Evolutionary conservation across 1,140 invertebrate species (phyloP), one percentile per base, ranked within the genome.

Genomic region (Cotesia typhae): DNA sequence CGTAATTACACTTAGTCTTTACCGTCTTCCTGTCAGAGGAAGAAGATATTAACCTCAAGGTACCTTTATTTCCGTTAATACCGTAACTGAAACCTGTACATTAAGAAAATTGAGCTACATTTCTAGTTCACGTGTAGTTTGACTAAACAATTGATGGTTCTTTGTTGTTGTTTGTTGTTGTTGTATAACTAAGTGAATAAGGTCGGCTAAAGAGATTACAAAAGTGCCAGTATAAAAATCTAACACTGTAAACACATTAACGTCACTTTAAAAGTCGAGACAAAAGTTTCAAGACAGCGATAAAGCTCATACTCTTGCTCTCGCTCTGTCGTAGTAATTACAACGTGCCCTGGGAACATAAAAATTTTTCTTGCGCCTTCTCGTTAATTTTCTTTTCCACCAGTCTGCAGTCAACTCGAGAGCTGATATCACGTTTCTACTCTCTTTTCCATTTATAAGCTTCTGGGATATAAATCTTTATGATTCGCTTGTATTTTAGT

Each of bases 231-330:
- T 38, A 53, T 52, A 51, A 72, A 55, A 72, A 67, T 67, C 14
- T 7, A 37, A 67, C 63, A 59, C 52, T 67, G 64, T 72, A 72
- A 72, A 72, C 70, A 72, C 53, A 67, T 72, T 72, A 72, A 72
- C 64, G 55, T 72, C 64, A 59, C 63, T 67, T 59, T 17, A 67
- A 72, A 71, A 71, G 61, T 57, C 61, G 35, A 37, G 51, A 66
- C 28, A 70, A 67, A 72, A 72, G 14, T 72, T 72, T 72, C 36
- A 64, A 66, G 64, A 72, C 70, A 59, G 47, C 70, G 70, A 66
- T 59, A 72, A 67, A 67, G 38, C 51, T 47, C 70, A 1, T 20
- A 4, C 5, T 66, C 1, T 12, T 57, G 53, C n/a, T 64, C 9
- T 28, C 35, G 4, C 20, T n/a, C 63, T 35, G 28, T 28, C 28